phyloP scores from a whole-genome alignment of 2,113 vertebrate genomes.

The Sinocyclocheilus anophthalmus region DNA sequence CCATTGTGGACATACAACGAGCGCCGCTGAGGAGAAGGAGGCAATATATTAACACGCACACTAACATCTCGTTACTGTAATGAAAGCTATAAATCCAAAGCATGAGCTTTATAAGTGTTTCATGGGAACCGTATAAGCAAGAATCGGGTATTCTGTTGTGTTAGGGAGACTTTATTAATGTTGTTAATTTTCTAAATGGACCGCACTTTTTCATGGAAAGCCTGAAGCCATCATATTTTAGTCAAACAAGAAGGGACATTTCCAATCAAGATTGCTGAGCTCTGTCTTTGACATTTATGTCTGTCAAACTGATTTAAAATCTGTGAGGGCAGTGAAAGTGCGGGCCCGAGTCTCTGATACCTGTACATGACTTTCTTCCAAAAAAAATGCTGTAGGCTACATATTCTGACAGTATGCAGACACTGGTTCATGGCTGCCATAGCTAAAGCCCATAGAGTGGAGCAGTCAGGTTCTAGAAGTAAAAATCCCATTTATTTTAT shows the following conservation, averaged over 20 bases:
- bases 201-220: conserved; percentile 31
- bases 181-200: conserved; percentile 59
- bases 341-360: neutral
- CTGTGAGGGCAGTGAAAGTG: neutral
- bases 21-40: neutral
- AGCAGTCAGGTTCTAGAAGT: neutral
- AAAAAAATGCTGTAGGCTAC: neutral
- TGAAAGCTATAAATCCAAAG: conserved; percentile 59
- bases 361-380: neutral
- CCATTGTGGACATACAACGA: conserved; percentile 8
- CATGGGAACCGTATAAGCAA: conserved; percentile 42
- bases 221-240: conserved; percentile 45
- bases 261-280: conserved; percentile 23
- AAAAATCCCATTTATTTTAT: neutral
- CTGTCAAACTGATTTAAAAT: conserved; percentile 47
- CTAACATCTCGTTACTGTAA: conserved; percentile 57
- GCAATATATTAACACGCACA: conserved; percentile 45
- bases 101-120: conserved; percentile 42
- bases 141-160: conserved; percentile 19
- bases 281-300: conserved; percentile 37
- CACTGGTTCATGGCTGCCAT: neutral
- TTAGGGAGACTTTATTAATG: conserved; percentile 30
- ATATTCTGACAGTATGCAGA: neutral
- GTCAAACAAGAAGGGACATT: conserved; percentile 13
- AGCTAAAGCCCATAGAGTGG: neutral